Conservation (phyloP, 1,140 invertebrate genomes). For the Sarcophaga peregrina region DNA sequence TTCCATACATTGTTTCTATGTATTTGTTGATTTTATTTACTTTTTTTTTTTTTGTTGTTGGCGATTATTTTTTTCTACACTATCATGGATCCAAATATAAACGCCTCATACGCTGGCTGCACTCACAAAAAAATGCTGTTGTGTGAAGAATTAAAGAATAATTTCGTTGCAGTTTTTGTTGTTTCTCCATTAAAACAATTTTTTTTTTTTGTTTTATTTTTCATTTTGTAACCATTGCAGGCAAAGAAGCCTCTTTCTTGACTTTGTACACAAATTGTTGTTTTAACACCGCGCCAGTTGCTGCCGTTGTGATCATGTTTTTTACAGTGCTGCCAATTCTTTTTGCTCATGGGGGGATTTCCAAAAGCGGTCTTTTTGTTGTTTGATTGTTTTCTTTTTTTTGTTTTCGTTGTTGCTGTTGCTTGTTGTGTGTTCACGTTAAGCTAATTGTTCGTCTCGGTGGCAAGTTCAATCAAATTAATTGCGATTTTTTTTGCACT, state of each 20-base stretch:
- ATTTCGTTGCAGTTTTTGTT: not conserved
- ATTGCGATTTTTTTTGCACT: slow-evolving; percentile 49
- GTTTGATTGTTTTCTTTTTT: not conserved
- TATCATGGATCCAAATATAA: slow-evolving; percentile 46
- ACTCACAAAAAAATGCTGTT: not conserved
- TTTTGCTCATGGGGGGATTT: not conserved
- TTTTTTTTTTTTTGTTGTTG: not conserved
- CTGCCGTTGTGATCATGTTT: not conserved
- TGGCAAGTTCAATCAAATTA: slow-evolving; percentile 65
- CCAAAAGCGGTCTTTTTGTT: not conserved
- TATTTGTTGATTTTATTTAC: slow-evolving; percentile 35
- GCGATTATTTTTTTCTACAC: slow-evolving; percentile 34
- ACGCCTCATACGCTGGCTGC: slow-evolving; percentile 10
- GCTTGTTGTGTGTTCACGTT: slow-evolving; percentile 19
- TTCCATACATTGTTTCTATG: not conserved
- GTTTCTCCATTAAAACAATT: not conserved
- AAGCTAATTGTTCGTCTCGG: slow-evolving; percentile 43
- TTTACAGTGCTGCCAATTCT: not conserved
- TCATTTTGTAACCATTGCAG: not conserved
- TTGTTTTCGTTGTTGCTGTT: not conserved
- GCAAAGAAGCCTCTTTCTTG: not conserved
- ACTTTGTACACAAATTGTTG: slow-evolving; percentile 24
- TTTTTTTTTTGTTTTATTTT: not conserved
- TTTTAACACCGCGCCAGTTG: slow-evolving; percentile 44
- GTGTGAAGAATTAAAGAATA: slow-evolving; percentile 14